These are phyloP conservation scores for Columba janthina DNA, from an alignment of 2,113 vertebrate species.

Conservation along the genomic window DNA sequence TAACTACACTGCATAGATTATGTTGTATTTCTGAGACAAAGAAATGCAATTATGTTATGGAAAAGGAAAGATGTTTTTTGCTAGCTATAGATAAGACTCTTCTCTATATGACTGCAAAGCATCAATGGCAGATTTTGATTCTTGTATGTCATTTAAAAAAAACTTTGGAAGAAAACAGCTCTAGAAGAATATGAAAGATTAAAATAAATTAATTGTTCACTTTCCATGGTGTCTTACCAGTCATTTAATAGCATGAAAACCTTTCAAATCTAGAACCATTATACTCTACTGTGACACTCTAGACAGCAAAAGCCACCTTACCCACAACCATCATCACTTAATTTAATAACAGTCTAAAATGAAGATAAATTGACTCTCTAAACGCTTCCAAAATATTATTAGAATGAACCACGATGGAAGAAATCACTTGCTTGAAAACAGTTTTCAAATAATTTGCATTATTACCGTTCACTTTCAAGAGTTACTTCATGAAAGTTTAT, in stretches of 20 bases:
- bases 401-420: neutral
- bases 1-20: neutral
- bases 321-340: slow-evolving; percentile 5
- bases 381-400: slow-evolving; percentile 1
- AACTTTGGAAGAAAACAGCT: neutral
- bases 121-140: neutral
- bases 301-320: slow-evolving; percentile 38
- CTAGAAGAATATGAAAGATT: slow-evolving; percentile 4
- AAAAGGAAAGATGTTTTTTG: neutral
- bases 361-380: slow-evolving; percentile 27
- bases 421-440: slow-evolving; percentile 2
- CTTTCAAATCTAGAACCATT: slow-evolving; percentile 5
- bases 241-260: slow-evolving; percentile 16
- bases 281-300: neutral
- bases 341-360: slow-evolving; percentile 56
- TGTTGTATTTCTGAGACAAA: neutral
- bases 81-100: neutral
- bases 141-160: slow-evolving; percentile 22
- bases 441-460: neutral
- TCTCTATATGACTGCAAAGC: neutral
- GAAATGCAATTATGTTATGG: neutral
- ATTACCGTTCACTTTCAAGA: neutral
- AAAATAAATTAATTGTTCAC: slow-evolving; percentile 21
- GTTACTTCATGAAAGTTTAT: neutral
- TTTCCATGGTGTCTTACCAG: slow-evolving; percentile 4